Evolutionary conservation across 2,888 invertebrate genomes (phyloP), one percentile per base, ranked within the genome.

Genomic region (Drosophila parthenogenetica): DNA sequence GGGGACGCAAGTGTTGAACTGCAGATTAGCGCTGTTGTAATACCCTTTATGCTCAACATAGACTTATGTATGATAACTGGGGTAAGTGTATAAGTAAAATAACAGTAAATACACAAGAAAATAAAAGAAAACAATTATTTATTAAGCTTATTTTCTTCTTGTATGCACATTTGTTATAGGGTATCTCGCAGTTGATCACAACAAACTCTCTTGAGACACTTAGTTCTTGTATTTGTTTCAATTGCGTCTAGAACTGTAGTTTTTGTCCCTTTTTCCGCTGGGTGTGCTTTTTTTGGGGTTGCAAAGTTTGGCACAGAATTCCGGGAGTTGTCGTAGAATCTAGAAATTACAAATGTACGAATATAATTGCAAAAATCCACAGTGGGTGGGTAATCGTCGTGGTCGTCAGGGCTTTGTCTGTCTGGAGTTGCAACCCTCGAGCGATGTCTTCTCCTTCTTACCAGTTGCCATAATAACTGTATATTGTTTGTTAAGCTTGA

Each of bases 341-440:
- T 77, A 77, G 75, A 78, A 84, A 81, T 86, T 79, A 79, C 81
- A 57, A 57, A 57, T 57, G 45, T 57, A 57, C 57, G 25, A 54
- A 61, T 43, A 74, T 74, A 66, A 75, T 75, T 63, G 76, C 63
- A 22, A 49, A 75, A 32, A 22, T 57, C 14, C 4, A 32, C 49
- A 43, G 49, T 25, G 66, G 57, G 43, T 57, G 50, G 67, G 63
- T 19, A 22, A 29, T 11, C 17, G 49, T 50, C 45, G 22, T 22
- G 22, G 22, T 35, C 35, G 45, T 17, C 16, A 14, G 37, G 29
- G 45, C 40, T 60, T 79, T 81, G 77, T 77, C 81, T 86, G 86
- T 77, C 87, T 86, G 81, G 73, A 79, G 64, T 73, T 79, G 73
- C 84, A 86, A 84, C 86, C 84, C 81, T 67, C 69, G 40, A 51